A percentile compares a stretch with the other conserved stretches of the same genome.
Evolutionary conservation across 2,113 vertebrate species (phyloP).

Genomic region (Eudorcas thomsonii): DNA sequence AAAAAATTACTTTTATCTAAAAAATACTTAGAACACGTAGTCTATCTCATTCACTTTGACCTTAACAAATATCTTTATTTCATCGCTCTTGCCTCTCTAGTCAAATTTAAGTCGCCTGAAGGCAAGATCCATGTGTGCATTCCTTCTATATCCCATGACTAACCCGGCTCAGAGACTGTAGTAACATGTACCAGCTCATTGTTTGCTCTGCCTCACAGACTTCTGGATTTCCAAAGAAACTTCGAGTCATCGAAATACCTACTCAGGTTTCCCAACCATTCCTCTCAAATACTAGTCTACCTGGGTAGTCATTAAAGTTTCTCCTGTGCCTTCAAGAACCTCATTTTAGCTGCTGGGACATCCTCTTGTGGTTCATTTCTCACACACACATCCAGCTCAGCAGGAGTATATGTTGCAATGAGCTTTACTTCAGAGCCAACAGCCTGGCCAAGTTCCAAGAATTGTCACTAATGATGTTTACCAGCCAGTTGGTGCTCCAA

Average conservation of each 20-base stretch:
- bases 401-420: not conserved
- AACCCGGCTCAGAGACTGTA: not conserved
- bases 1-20: slow-evolving; percentile 10
- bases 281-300: not conserved
- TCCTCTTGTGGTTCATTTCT: slow-evolving; percentile 13
- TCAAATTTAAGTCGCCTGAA: not conserved
- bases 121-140: not conserved
- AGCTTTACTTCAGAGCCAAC: slow-evolving; percentile 44
- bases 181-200: not conserved
- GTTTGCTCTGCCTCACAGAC: not conserved
- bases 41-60: not conserved
- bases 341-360: slow-evolving; percentile 7
- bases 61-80: slow-evolving; percentile 18
- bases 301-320: slow-evolving; percentile 22
- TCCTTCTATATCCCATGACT: not conserved
- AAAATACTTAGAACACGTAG: not conserved
- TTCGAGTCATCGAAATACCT: not conserved
- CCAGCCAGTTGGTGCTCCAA: slow-evolving; percentile 11
- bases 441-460: slow-evolving; percentile 6
- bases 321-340: not conserved
- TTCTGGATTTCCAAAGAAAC: not conserved
- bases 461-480: slow-evolving; percentile 35
- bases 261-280: not conserved
- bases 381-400: not conserved
- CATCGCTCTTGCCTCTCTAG: not conserved